Conservation (phyloP, 2,888 invertebrate species). For the Drosophila lacicola region DNA sequence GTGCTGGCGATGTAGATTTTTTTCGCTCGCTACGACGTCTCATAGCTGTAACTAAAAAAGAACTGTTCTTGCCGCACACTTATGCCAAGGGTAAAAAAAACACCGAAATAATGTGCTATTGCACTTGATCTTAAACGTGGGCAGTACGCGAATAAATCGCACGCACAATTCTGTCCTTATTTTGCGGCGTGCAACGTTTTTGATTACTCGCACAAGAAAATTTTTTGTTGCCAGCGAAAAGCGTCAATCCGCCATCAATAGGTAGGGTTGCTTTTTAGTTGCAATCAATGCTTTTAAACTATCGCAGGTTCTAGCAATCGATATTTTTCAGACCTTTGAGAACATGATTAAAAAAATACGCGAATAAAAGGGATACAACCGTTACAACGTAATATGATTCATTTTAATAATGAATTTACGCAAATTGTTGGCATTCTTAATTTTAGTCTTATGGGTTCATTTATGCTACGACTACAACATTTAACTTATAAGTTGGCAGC, state of each 20-base stretch:
- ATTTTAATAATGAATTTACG: not conserved
- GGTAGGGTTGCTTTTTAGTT: slow-evolving; percentile 50
- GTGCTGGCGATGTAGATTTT: slow-evolving; percentile 88
- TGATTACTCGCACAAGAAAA: slow-evolving; percentile 43
- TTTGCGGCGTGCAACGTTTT: slow-evolving; percentile 42
- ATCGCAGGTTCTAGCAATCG: slow-evolving; percentile 30
- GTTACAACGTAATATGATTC: not conserved
- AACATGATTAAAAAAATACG: not conserved
- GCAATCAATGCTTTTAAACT: slow-evolving; percentile 19
- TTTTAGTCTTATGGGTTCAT: too few relatives aligned
- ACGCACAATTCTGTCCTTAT: slow-evolving; percentile 12
- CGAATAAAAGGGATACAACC: not conserved
- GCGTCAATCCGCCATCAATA: slow-evolving; percentile 78
- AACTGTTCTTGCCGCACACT: slow-evolving; percentile 38
- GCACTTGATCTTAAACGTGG: slow-evolving; percentile 32
- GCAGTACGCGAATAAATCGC: slow-evolving; percentile 7
- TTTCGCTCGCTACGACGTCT: slow-evolving; percentile 91
- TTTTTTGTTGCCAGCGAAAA: slow-evolving; percentile 62
- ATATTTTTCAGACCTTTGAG: not conserved
- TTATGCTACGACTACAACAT: not conserved
- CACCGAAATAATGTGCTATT: slow-evolving; percentile 43
- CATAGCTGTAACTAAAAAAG: slow-evolving; percentile 85
- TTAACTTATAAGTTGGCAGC: not conserved
- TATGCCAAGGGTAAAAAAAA: slow-evolving; percentile 31
- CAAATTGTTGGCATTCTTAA: not conserved